Evolutionary conservation across 1,140 invertebrate species (phyloP).

Genomic region (Rhagoletis pomonella): DNA sequence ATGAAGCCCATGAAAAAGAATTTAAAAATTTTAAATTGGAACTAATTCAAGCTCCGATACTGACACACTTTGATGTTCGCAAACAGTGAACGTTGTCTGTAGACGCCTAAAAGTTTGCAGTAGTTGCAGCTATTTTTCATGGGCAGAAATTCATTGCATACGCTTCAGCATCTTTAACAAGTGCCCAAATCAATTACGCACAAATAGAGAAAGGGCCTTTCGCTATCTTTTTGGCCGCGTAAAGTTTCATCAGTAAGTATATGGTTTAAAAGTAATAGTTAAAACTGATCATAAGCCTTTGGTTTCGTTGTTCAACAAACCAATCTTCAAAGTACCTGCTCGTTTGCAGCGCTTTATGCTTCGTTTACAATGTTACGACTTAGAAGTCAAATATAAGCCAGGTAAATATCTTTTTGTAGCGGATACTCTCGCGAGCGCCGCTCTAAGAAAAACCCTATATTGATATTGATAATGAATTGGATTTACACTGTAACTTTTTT

Average conservation of each 20-base stretch:
- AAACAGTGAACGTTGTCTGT: constrained; percentile 44
- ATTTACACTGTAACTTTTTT: too few species aligned
- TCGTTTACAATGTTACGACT: too few species aligned
- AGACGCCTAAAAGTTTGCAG: constrained; percentile 69
- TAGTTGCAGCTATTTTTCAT: constrained; percentile 71
- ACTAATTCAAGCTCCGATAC: neutral
- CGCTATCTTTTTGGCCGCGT: constrained; percentile 70
- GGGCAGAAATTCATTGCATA: constrained; percentile 60
- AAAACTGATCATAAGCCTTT: constrained; percentile 69
- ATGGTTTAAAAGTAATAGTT: constrained; percentile 4
- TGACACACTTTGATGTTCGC: constrained; percentile 61
- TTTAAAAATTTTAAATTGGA: too few species aligned
- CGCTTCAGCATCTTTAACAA: constrained; percentile 62
- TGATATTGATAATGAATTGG: too few species aligned
- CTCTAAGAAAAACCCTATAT: too few species aligned
- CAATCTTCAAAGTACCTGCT: constrained; percentile 7
- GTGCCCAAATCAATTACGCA: constrained; percentile 72
- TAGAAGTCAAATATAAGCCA: too few species aligned
- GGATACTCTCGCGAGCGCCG: too few species aligned
- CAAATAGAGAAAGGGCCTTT: constrained; percentile 60
- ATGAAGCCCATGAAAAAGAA: too few species aligned
- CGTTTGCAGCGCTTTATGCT: too few species aligned
- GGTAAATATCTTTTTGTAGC: too few species aligned
- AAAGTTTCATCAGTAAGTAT: constrained; percentile 64
- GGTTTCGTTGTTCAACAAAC: constrained; percentile 73